Percentiles rank a stretch among this genome's conserved stretches.
Conservation (phyloP, 1,140 invertebrate genomes). For the Paraescarpia echinospica region DNA sequence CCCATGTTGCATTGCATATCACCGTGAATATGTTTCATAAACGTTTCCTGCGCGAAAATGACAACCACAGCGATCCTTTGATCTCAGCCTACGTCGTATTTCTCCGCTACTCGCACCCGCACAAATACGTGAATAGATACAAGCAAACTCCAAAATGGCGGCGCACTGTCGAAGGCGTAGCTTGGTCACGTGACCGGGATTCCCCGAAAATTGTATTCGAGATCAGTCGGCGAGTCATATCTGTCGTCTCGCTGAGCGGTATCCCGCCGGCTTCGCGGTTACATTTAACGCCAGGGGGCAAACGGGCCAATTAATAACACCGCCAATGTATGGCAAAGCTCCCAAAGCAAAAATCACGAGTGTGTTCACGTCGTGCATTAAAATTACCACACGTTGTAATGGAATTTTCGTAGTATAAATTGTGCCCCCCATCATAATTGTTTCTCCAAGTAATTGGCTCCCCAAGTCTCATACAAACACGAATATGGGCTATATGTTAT, state of each 20-base stretch:
- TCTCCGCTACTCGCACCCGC: background rate
- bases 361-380: background rate
- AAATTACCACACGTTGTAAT: background rate
- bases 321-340: background rate
- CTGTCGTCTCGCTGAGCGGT: background rate
- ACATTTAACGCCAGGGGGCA: background rate
- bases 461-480: too few species aligned
- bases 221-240: background rate
- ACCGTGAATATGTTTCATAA: background rate
- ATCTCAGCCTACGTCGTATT: background rate
- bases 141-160: background rate
- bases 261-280: background rate
- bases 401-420: background rate
- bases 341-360: background rate
- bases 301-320: background rate
- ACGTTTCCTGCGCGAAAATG: background rate
- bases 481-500: too few species aligned
- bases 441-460: too few species aligned
- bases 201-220: background rate
- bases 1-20: background rate
- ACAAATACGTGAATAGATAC: background rate
- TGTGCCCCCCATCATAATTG: too few species aligned
- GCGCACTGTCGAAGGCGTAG: background rate
- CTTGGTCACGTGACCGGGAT: conserved; percentile 3
- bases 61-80: background rate